phyloP scores from a whole-genome alignment of 2,113 vertebrate species.

The Irena cyanogastra region DNA sequence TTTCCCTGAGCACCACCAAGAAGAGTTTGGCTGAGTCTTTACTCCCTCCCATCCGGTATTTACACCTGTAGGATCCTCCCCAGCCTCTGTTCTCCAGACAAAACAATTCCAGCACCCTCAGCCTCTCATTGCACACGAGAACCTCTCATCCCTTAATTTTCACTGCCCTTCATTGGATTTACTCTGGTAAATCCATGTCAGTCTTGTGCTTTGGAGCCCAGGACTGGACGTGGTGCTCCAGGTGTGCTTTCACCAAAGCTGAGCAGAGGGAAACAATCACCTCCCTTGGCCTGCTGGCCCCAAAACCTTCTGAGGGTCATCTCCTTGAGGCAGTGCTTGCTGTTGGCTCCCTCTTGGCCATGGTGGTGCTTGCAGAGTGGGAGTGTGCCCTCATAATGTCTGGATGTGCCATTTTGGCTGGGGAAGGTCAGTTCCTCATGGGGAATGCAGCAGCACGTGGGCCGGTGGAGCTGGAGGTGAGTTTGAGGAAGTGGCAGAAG shows the following conservation, averaged over 20 bases:
- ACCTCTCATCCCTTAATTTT: not conserved
- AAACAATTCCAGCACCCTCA: not conserved
- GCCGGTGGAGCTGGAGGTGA: not conserved
- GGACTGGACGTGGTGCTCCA: not conserved
- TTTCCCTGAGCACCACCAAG: not conserved
- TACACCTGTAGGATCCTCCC: not conserved
- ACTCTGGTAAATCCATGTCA: not conserved
- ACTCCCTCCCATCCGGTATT: not conserved
- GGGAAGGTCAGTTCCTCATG: not conserved
- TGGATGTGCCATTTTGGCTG: not conserved
- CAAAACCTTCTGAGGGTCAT: not conserved
- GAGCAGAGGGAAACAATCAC: not conserved
- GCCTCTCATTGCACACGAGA: not conserved
- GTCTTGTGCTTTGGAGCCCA: not conserved
- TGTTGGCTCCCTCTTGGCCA: not conserved
- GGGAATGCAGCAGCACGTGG: too few species aligned
- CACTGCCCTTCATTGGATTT: not conserved
- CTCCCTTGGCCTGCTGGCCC: not conserved
- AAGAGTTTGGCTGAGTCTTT: not conserved
- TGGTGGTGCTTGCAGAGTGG: not conserved
- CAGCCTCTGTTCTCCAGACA: not conserved
- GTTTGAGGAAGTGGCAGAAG: not conserved
- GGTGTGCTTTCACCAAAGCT: not conserved
- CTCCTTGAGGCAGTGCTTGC: not conserved
- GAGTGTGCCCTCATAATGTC: accelerated